Evolutionary conservation across 37 sponge, comb jelly and placozoan species (phyloP).

Genomic region (Ianthella basta): DNA sequence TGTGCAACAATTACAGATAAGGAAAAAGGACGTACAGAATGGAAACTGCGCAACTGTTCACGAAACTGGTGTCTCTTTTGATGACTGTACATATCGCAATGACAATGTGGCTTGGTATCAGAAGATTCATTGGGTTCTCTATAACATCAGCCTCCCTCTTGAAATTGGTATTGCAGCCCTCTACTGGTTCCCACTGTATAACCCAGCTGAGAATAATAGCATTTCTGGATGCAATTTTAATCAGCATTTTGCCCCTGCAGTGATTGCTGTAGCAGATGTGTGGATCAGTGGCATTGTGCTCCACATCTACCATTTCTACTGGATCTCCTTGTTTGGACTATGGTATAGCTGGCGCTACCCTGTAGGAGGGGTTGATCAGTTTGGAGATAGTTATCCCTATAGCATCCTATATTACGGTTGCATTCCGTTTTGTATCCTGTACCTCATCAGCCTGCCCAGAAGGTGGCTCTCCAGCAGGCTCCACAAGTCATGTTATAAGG

Average conservation of each 20-base stretch:
- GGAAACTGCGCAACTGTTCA: neutral
- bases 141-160: neutral
- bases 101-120: conserved; percentile 35
- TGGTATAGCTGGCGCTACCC: conserved; percentile 41
- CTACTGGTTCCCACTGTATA: conserved; percentile 25
- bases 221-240: conserved; percentile 2
- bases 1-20: neutral
- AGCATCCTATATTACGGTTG: conserved; percentile 40
- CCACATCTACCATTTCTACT: conserved; percentile 38
- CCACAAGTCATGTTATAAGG: neutral
- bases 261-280: conserved; percentile 41
- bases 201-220: neutral
- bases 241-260: conserved; percentile 43
- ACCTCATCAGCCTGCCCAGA: neutral
- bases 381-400: conserved; percentile 47
- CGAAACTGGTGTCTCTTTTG: no score
- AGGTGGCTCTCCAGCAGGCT: neutral
- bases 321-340: neutral
- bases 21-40: neutral
- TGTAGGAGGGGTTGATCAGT: conserved; percentile 36
- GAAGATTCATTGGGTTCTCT: conserved; percentile 32
- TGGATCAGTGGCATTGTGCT: conserved; percentile 38
- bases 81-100: no score
- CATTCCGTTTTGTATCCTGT: conserved; percentile 51
- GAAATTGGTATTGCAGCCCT: conserved; percentile 6